Percentiles rank a stretch among this genome's conserved stretches.
Evolutionary conservation across 2,113 vertebrate species (phyloP).

Genomic region (Potamarius usumacintae): DNA sequence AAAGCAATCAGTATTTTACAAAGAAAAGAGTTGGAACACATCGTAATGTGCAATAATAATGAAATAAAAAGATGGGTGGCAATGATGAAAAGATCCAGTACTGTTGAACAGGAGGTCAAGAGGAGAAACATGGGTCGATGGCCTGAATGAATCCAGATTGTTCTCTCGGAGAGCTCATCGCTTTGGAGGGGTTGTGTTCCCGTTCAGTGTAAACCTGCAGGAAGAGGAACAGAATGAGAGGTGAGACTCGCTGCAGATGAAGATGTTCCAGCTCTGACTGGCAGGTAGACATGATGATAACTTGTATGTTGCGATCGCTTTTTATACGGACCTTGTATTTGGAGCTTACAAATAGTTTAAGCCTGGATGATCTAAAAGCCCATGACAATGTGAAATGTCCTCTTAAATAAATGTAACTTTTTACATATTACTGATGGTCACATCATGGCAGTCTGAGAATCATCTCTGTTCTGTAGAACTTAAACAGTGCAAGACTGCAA

Average conservation of each 20-base stretch:
- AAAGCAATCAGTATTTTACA: slow-evolving; percentile 50
- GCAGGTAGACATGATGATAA: background rate
- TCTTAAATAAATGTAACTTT: background rate
- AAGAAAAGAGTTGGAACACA: slow-evolving; percentile 47
- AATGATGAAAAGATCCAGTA: background rate
- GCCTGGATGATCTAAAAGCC: background rate
- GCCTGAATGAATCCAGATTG: background rate
- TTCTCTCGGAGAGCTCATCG: slow-evolving; percentile 65
- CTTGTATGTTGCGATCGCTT: background rate
- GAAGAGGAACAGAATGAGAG: background rate
- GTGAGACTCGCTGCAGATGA: background rate
- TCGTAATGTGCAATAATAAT: slow-evolving; percentile 41
- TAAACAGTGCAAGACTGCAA: background rate
- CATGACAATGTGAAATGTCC: too few relatives aligned
- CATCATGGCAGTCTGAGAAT: background rate
- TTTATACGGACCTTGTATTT: background rate
- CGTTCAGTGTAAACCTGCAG: slow-evolving; percentile 79
- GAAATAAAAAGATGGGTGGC: slow-evolving; percentile 42
- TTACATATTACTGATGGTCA: background rate
- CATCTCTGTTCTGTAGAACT: background rate
- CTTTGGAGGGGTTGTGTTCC: slow-evolving; percentile 76
- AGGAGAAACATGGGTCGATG: background rate
- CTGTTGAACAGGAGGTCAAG: too few relatives aligned
- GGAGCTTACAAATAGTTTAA: background rate
- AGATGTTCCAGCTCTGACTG: background rate